A percentile compares a stretch with the other conserved stretches of the same genome.
phyloP scores from a whole-genome alignment of 2,113 vertebrate genomes.

The Pongo pygmaeus region DNA sequence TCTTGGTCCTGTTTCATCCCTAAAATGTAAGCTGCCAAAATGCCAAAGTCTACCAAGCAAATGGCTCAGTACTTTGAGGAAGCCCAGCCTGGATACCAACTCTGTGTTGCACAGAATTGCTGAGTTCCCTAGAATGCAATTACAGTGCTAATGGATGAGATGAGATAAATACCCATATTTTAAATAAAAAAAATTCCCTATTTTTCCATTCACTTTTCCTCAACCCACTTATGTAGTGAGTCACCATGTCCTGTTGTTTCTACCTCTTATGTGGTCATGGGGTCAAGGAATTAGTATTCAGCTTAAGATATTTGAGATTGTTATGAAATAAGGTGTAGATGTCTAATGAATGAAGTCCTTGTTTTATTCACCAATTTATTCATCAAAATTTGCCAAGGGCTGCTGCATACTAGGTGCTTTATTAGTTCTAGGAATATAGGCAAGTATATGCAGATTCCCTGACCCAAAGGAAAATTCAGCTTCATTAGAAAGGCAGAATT shows the following conservation, averaged over 20 bases:
- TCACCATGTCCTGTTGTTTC: background rate
- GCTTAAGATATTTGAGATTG: background rate
- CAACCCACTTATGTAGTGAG: background rate
- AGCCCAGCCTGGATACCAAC: background rate
- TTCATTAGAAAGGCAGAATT: background rate
- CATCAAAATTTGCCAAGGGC: background rate
- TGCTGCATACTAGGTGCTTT: background rate
- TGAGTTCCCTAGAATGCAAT: background rate
- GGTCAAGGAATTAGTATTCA: background rate
- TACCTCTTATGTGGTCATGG: background rate
- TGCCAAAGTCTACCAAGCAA: background rate
- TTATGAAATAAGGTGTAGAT: background rate
- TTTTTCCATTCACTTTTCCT: background rate
- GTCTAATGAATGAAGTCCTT: background rate
- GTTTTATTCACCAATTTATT: constrained; percentile 31
- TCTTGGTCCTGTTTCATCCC: background rate
- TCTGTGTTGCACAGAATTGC: background rate
- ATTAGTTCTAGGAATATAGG: background rate
- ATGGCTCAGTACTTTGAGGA: background rate
- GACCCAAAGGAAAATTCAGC: background rate
- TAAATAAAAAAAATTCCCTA: background rate
- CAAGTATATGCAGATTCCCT: background rate
- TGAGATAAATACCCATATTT: background rate
- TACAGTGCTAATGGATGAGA: background rate
- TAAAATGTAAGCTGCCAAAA: background rate